phyloP scores from a whole-genome alignment of 2,888 invertebrate genomes.

The Drosophila mayaguana region DNA sequence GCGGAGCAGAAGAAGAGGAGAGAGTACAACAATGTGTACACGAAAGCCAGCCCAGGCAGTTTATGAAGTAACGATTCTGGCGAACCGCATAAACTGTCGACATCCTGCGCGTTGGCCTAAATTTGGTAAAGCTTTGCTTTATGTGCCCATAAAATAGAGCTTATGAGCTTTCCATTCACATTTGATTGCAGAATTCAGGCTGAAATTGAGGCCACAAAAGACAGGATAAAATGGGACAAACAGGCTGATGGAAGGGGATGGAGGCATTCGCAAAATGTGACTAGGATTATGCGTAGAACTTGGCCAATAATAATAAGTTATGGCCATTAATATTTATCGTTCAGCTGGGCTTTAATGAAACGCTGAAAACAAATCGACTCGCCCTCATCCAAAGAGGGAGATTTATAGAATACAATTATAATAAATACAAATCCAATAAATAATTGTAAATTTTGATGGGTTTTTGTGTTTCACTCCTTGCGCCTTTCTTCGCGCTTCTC shows the following conservation, averaged over 20 bases:
- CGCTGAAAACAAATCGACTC: background rate
- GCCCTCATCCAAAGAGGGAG: too few relatives aligned
- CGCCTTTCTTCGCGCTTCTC: constrained; percentile 4
- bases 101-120: constrained; percentile 40
- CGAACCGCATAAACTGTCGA: constrained; percentile 27
- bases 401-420: background rate
- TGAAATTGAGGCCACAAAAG: constrained; percentile 32
- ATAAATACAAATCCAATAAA: background rate
- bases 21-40: background rate
- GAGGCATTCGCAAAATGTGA: background rate
- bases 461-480: background rate
- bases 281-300: background rate
- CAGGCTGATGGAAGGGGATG: background rate
- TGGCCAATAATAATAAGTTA: constrained; percentile 14
- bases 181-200: constrained; percentile 71
- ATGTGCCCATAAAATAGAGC: constrained; percentile 58
- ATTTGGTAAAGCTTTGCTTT: constrained; percentile 52
- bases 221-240: constrained; percentile 6
- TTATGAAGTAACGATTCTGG: constrained; percentile 10
- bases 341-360: background rate
- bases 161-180: constrained; percentile 72
- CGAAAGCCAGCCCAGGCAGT: constrained; percentile 12
- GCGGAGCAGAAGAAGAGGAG: too few relatives aligned
- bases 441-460: background rate
- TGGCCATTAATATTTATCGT: background rate